Evolutionary conservation across 2,797 vertebrate species (phyloP).

Genomic region (Malacoctenus gilli): DNA sequence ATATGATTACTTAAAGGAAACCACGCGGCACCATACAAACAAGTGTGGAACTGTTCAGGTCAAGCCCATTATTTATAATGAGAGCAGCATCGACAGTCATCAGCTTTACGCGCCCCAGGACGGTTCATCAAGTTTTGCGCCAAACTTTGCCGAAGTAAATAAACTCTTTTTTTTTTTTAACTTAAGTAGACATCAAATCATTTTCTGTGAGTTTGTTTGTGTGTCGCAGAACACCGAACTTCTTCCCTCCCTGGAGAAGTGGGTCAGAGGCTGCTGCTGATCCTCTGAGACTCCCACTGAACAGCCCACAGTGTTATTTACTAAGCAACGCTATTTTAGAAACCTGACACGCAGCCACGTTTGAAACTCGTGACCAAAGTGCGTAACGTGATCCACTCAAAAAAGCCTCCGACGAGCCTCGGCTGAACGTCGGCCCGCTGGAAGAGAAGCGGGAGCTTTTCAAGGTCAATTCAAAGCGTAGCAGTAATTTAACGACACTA

Average conservation of each 20-base stretch:
- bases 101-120: too few species aligned
- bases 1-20: not conserved
- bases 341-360: not conserved
- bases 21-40: not conserved
- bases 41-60: not conserved
- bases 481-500: too few species aligned
- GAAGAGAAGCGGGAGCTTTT: too few species aligned
- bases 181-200: too few species aligned
- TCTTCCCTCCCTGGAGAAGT: not conserved
- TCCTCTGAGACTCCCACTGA: not conserved
- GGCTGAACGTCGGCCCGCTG: not conserved
- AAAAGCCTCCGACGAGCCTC: not conserved
- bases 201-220: too few species aligned
- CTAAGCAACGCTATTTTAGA: not conserved
- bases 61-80: not conserved
- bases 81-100: not conserved
- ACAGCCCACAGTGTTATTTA: not conserved
- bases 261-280: not conserved
- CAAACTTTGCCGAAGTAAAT: too few species aligned
- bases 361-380: not conserved
- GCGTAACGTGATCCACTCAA: not conserved
- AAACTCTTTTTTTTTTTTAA: too few species aligned
- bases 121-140: not conserved
- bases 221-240: too few species aligned
- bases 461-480: too few species aligned